Percentiles rank a stretch among this genome's conserved stretches.
These are phyloP conservation scores for Coilia nasus DNA, from an alignment of 2,797 vertebrate genomes.

Conservation along the genomic window DNA sequence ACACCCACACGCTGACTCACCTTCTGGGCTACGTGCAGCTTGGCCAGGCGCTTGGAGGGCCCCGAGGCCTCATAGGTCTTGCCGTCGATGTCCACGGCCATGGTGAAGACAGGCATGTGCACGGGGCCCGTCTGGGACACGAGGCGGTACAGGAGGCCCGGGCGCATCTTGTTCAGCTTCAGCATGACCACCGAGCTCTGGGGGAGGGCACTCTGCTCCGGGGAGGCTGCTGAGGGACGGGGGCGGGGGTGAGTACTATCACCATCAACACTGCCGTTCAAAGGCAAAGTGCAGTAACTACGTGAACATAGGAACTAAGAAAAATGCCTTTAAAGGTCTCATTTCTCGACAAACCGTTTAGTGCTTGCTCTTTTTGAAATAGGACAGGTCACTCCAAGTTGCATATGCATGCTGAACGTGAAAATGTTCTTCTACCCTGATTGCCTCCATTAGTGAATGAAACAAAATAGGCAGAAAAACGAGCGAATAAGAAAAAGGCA, in stretches of 20 bases:
- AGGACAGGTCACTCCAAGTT: too few species aligned
- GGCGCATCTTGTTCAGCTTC: conserved; percentile 95
- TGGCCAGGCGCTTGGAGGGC: conserved; percentile 90
- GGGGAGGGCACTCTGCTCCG: conserved; percentile 79
- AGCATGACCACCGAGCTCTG: conserved; percentile 94
- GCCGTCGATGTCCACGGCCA: conserved; percentile 92
- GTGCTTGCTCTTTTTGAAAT: too few species aligned
- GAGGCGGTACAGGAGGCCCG: conserved; percentile 89
- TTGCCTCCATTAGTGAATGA: too few species aligned
- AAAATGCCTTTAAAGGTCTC: too few species aligned
- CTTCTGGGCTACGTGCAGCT: conserved; percentile 92
- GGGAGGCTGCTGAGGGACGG: conserved; percentile 52
- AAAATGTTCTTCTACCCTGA: too few species aligned
- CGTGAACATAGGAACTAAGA: too few species aligned
- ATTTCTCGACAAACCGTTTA: too few species aligned
- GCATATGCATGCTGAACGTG: too few species aligned
- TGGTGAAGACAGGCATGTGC: conserved; percentile 93
- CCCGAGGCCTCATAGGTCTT: conserved; percentile 88
- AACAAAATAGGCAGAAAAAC: too few species aligned
- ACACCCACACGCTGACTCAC: conserved; percentile 57
- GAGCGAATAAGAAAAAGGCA: too few species aligned
- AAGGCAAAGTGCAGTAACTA: too few species aligned
- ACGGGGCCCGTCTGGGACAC: conserved; percentile 92
- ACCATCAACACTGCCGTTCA: not conserved
- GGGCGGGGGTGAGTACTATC: not conserved